A percentile compares a stretch with the other conserved stretches of the same genome.
Conservation (phyloP, 2,113 vertebrate genomes). For the Eurypyga helias region DNA sequence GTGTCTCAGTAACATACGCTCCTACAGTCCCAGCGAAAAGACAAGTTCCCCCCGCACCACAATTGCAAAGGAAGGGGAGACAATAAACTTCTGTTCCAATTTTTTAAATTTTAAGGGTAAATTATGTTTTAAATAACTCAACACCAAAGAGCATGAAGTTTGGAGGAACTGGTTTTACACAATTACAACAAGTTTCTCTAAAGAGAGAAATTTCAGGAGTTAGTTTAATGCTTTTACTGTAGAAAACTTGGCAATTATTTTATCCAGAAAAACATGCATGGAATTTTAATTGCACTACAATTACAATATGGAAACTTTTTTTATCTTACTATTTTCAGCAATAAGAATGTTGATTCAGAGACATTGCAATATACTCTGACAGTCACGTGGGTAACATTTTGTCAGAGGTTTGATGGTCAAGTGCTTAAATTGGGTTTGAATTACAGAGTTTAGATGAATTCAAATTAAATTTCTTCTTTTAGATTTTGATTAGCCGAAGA, state of each 20-base stretch:
- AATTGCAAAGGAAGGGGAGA: neutral
- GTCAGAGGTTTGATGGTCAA: neutral
- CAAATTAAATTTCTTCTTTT: neutral
- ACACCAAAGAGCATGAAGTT: rapidly evolving
- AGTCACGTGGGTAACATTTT: neutral
- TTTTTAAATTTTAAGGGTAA: neutral
- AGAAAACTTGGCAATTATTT: neutral
- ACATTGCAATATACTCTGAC: neutral
- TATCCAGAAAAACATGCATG: neutral
- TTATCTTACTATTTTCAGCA: neutral
- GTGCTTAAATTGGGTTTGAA: neutral
- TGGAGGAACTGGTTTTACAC: neutral
- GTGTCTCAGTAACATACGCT: neutral
- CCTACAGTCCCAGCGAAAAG: neutral
- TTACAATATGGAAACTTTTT: neutral
- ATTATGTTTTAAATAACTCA: neutral
- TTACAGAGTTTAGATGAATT: neutral
- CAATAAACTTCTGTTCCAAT: neutral
- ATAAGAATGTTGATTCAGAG: neutral
- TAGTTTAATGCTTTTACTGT: neutral
- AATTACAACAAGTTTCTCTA: neutral
- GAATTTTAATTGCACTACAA: neutral
- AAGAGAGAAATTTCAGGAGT: neutral
- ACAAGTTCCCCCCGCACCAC: neutral
- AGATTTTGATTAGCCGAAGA: neutral